These are phyloP conservation scores for Procavia capensis DNA, from an alignment of 2,113 vertebrate genomes.

Conservation along the genomic window DNA sequence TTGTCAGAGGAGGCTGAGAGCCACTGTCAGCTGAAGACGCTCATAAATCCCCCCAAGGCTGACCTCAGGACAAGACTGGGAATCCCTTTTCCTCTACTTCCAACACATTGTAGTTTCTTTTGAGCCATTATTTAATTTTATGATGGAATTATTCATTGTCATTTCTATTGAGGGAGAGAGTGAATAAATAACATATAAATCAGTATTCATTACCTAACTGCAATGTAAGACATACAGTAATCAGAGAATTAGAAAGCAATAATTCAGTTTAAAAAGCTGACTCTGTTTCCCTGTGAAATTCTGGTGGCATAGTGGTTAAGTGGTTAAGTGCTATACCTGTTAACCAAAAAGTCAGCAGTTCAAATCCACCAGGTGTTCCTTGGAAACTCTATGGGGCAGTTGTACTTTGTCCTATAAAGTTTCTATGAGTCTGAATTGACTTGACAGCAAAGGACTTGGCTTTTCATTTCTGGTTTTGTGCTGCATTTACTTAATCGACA, in stretches of 20 bases:
- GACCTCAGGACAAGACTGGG: neutral
- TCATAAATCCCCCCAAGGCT: too few relatives aligned
- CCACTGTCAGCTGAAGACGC: neutral
- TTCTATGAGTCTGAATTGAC: too few relatives aligned
- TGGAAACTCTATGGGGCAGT: too few relatives aligned
- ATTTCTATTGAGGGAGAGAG: neutral
- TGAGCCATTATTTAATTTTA: neutral
- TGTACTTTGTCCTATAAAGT: too few relatives aligned
- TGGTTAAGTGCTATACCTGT: too few relatives aligned
- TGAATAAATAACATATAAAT: constrained; percentile 49
- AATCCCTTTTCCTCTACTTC: neutral
- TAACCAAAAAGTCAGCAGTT: too few relatives aligned
- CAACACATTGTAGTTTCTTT: neutral
- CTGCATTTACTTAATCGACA: neutral
- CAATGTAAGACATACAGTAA: neutral
- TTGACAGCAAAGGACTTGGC: too few relatives aligned
- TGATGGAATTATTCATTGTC: neutral
- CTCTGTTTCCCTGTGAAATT: too few relatives aligned
- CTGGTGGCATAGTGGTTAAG: too few relatives aligned
- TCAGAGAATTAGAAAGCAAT: neutral
- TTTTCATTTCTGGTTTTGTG: too few relatives aligned
- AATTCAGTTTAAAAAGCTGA: neutral
- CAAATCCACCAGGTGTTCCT: too few relatives aligned
- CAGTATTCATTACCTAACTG: neutral
- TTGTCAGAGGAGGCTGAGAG: neutral